Conservation (phyloP, 2,888 invertebrate species). For the Trypoxylon attenuatum region DNA sequence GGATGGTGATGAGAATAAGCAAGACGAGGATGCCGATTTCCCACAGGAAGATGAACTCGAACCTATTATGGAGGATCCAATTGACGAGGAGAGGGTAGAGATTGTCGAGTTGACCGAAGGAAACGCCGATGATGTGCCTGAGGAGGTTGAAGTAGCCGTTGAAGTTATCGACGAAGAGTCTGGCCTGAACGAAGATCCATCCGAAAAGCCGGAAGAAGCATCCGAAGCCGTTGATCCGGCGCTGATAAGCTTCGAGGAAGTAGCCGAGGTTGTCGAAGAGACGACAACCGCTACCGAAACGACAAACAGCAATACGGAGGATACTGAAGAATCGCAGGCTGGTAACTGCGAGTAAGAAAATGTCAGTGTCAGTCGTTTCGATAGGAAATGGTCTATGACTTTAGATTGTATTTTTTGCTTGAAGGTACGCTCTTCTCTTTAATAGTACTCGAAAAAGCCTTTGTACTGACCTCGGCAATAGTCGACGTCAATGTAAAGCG, state of each 20-base stretch:
- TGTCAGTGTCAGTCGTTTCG: slow-evolving; percentile 23
- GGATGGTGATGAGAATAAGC: slow-evolving; percentile 7
- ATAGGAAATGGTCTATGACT: slow-evolving; percentile 45
- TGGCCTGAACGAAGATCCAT: not conserved
- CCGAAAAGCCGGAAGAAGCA: slow-evolving; percentile 15
- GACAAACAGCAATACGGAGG: slow-evolving; percentile 4
- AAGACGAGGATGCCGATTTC: slow-evolving; percentile 22
- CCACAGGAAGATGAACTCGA: slow-evolving; percentile 44
- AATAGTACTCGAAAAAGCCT: not conserved
- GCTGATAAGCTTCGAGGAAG: slow-evolving; percentile 17
- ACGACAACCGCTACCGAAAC: slow-evolving; percentile 6
- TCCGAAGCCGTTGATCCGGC: slow-evolving; percentile 11
- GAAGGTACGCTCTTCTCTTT: slow-evolving; percentile 25
- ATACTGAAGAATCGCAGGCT: slow-evolving; percentile 47
- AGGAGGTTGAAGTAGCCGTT: slow-evolving; percentile 5
- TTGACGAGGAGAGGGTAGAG: slow-evolving; percentile 55
- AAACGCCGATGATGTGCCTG: not conserved
- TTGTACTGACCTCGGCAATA: slow-evolving; percentile 8
- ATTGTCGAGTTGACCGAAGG: slow-evolving; percentile 9
- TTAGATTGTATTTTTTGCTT: slow-evolving; percentile 36
- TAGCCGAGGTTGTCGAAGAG: slow-evolving; percentile 23
- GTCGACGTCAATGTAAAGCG: slow-evolving; percentile 5
- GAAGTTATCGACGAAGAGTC: slow-evolving; percentile 12
- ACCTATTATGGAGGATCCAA: slow-evolving; percentile 50
- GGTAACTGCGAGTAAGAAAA: slow-evolving; percentile 43